Evolutionary conservation across 1,140 invertebrate genomes (phyloP).

Genomic region (Phymorhynchus buccinoides): DNA sequence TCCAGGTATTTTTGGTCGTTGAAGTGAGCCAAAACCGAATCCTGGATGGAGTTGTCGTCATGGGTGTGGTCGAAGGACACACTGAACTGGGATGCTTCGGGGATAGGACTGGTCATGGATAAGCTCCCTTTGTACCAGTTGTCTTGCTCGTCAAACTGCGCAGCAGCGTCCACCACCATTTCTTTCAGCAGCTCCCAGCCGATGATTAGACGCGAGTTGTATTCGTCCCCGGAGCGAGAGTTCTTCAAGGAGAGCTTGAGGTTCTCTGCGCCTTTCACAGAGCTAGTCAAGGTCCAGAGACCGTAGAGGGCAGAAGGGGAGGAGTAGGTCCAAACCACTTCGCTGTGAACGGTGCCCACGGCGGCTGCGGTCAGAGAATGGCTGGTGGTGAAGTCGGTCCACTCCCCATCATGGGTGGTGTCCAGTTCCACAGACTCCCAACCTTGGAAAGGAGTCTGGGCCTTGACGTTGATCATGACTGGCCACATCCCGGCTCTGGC

Average conservation of each 20-base stretch:
- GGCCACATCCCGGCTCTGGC: slow-evolving; percentile 22
- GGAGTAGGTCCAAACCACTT: slow-evolving; percentile 10
- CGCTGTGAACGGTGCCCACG: slow-evolving; percentile 17
- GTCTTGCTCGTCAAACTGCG: neutral
- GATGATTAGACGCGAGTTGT: slow-evolving; percentile 27
- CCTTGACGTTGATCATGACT: slow-evolving; percentile 14
- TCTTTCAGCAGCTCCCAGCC: slow-evolving; percentile 44
- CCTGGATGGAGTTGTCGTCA: slow-evolving; percentile 28
- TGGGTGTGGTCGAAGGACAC: slow-evolving; percentile 41
- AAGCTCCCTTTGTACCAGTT: slow-evolving; percentile 8
- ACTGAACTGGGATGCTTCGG: slow-evolving; percentile 33
- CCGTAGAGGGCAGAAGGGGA: slow-evolving; percentile 38
- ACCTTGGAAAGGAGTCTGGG: slow-evolving; percentile 46
- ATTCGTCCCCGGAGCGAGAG: neutral
- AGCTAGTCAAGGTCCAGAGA: slow-evolving; percentile 40
- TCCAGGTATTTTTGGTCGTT: slow-evolving; percentile 59
- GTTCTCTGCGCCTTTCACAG: slow-evolving; percentile 41
- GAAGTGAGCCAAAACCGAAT: slow-evolving; percentile 41
- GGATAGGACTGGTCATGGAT: slow-evolving; percentile 48
- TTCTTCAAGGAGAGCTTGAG: slow-evolving; percentile 41
- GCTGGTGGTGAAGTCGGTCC: slow-evolving; percentile 32
- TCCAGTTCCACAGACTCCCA: slow-evolving; percentile 34
- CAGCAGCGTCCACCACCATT: neutral
- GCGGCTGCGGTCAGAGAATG: slow-evolving; percentile 29
- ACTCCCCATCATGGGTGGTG: slow-evolving; percentile 35